phyloP scores from a whole-genome alignment of 2,888 invertebrate species.

The Orthonychiurus folsomi region DNA sequence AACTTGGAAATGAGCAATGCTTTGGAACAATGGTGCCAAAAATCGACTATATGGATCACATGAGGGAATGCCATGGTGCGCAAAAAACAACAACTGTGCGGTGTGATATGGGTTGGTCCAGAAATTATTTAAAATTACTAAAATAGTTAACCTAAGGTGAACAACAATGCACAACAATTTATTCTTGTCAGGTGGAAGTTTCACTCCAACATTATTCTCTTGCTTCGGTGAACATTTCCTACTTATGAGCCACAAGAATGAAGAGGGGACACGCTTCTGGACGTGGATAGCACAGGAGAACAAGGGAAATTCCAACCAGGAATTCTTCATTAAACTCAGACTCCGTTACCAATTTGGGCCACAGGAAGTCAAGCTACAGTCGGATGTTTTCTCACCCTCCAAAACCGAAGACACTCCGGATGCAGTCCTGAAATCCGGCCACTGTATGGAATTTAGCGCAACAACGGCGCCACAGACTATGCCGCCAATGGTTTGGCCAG shows the following conservation, averaged over 20 bases:
- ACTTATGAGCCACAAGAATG: background rate
- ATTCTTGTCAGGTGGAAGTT: too few species aligned
- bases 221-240: background rate
- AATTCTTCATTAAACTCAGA: background rate
- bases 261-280: slow-evolving; percentile 5
- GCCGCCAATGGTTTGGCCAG: slow-evolving; percentile 16
- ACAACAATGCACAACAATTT: too few species aligned
- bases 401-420: background rate
- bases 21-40: slow-evolving; percentile 4
- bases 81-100: too few species aligned
- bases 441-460: slow-evolving; percentile 9
- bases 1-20: slow-evolving; percentile 4
- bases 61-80: slow-evolving; percentile 13
- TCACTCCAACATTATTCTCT: background rate
- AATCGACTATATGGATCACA: slow-evolving; percentile 9
- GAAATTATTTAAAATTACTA: too few species aligned
- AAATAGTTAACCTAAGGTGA: too few species aligned
- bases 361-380: background rate
- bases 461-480: background rate
- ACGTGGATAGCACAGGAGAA: slow-evolving; percentile 8
- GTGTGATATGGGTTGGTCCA: too few species aligned
- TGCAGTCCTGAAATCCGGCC: slow-evolving; percentile 13
- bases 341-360: background rate
- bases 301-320: background rate
- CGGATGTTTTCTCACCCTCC: slow-evolving; percentile 3